Evolutionary conservation across 2,888 invertebrate genomes (phyloP), one percentile per base, ranked within the genome.

Genomic region (Ashinkailepas kermadecensis): DNA sequence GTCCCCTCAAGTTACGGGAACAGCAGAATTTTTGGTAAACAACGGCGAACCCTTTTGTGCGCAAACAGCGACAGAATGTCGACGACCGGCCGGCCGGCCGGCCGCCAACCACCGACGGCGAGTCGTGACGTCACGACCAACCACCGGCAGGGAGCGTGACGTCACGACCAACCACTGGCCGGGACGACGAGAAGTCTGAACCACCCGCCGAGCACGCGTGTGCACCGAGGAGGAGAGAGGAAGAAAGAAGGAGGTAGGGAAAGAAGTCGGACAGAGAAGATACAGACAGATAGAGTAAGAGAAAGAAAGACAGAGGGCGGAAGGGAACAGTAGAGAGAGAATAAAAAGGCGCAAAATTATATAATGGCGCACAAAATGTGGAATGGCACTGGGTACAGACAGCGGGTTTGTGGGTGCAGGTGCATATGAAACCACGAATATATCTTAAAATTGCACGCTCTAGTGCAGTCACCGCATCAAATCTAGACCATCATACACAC

Each of bases 21-120:
- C 74, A 54, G 74, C 15, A 74, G 74, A 74, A 74, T 74, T 74
- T 74, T 74, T 74, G 74, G 74, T 74, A 74, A 74, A 74, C 74
- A 74, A 54, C 74, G 21, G 54, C 74, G 39, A 74, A 54, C 74
- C 74, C 74, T 74, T 74, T 74, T 74, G 74, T 54, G 74, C 74
- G 74, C 54, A 74, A 74, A 74, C 74, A 74, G 74, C 74, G 54
- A 54, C 39, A 23, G 54, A 54, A 39, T 70, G 70, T 70, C 54
- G 74, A 54, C 74, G 74, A 74, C 74, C 54, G 54, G 54, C 39
- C 39, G 74, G 54, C 23, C 65, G 65, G 65, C 65, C 65, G 74
- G 18, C 21, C 54, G 54, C 74, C 74, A 74, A 54, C 74, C 74
- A 74, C 74, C 54, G 74, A 54, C 39, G 39, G 74, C 54, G 39